Conservation (phyloP, 2,797 vertebrate species). For the Crossoptilon crossoptilon region DNA sequence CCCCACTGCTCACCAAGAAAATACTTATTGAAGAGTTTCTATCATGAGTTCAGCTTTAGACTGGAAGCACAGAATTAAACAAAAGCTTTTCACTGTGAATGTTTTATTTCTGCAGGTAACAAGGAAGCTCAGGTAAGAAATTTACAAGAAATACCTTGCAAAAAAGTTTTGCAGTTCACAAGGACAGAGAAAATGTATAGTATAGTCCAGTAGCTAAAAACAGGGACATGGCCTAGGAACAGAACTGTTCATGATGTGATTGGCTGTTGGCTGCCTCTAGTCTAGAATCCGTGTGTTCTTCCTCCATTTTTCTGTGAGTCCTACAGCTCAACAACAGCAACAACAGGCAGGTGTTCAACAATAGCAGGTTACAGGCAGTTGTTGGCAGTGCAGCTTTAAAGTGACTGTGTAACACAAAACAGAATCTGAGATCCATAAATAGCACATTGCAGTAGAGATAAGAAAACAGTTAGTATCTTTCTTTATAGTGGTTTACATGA, state of each 20-base stretch:
- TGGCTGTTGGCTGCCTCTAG: conserved; percentile 9
- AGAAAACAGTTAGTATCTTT: not conserved
- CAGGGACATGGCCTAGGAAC: not conserved
- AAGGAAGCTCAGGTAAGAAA: not conserved
- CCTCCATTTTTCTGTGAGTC: not conserved
- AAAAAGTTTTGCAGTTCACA: not conserved
- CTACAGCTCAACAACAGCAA: not conserved
- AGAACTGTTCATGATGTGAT: not conserved
- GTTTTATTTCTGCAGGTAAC: conserved; percentile 13
- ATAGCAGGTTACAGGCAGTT: not conserved
- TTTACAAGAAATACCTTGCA: not conserved
- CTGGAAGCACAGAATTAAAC: not conserved
- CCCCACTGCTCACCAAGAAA: not conserved
- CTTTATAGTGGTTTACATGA: not conserved
- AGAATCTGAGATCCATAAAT: not conserved
- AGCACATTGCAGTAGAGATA: not conserved
- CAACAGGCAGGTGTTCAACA: not conserved
- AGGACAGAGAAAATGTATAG: conserved; percentile 14
- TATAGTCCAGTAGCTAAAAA: not conserved
- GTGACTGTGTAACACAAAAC: not conserved
- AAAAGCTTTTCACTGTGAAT: not conserved
- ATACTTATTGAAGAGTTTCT: not conserved
- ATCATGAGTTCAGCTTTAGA: not conserved
- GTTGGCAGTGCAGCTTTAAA: not conserved
- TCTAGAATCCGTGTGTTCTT: conserved; percentile 13